phyloP scores from a whole-genome alignment of 2,888 invertebrate genomes.

The Ormyrus nitidulus region DNA sequence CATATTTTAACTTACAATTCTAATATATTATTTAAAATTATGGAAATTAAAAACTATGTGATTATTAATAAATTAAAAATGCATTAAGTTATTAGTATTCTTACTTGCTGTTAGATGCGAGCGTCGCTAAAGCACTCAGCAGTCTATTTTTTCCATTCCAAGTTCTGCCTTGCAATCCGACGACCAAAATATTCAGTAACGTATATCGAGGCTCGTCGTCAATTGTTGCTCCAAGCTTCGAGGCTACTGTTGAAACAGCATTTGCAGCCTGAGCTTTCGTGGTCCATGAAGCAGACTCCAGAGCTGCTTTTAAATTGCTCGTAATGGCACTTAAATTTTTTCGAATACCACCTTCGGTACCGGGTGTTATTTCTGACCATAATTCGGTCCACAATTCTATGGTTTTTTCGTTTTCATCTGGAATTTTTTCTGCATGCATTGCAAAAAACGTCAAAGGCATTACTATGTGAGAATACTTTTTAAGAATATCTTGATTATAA shows the following conservation, averaged over 20 bases:
- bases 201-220: slow-evolving; percentile 81
- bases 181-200: slow-evolving; percentile 82
- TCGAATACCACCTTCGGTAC: slow-evolving; percentile 87
- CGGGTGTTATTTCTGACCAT: slow-evolving; percentile 93
- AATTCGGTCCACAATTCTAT: slow-evolving; percentile 90
- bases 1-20: slow-evolving; percentile 46
- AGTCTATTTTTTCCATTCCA: slow-evolving; percentile 94
- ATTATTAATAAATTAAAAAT: background rate
- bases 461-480: slow-evolving; percentile 84
- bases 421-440: slow-evolving; percentile 88
- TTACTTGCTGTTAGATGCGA: slow-evolving; percentile 82
- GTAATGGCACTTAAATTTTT: slow-evolving; percentile 86
- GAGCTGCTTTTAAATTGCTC: slow-evolving; percentile 81
- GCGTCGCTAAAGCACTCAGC: slow-evolving; percentile 85
- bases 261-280: slow-evolving; percentile 90
- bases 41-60: background rate
- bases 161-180: slow-evolving; percentile 87
- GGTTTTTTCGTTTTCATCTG: slow-evolving; percentile 79
- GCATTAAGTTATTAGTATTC: background rate
- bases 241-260: slow-evolving; percentile 87
- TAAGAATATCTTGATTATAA: slow-evolving; percentile 88
- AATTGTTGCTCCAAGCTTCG: slow-evolving; percentile 81
- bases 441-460: slow-evolving; percentile 92
- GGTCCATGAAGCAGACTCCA: slow-evolving; percentile 91
- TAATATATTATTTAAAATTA: slow-evolving; percentile 8